Base-by-base conservation (phyloP, 2,888 invertebrate species). In the Hoplodrina blanda region DNA sequence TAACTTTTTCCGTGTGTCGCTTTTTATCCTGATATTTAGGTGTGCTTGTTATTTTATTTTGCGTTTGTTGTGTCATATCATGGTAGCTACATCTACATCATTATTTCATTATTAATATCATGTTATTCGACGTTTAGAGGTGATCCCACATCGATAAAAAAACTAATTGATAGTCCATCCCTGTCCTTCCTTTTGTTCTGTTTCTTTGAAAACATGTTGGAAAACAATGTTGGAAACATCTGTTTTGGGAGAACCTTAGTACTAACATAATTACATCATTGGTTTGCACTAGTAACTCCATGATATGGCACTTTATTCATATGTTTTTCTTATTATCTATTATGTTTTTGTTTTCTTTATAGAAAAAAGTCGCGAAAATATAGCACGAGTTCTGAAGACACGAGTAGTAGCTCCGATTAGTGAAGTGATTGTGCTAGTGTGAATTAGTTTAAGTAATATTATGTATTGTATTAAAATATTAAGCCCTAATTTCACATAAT, bases 281-380 rank as follows among this genome's bases (percentile, higher is more conserved):
- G 13, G 56, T 30, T 56, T 30, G 67, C 78, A 74, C 75, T 57
- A 30, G 63, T 69, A 67, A 71, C 73, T 67, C 78, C 82, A 85
- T 86, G 81, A 82, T 87, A 87, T 89, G 88, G 77, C 89, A 90
- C 85, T 79, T 76, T 73, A 68, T 74, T 76, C 54, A 61, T 79
- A 20, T 81, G 83, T 83, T 88, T n/a, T 86, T 85, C 80, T 78
- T 85, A 82, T 87, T 90, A 86, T 88, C 85, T 91, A 86, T 89
- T 88, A 88, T 90, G 84, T 80, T 90, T 89, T 90, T 87, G 91
- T 90, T 90, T 90, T 91, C 90, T 91, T 96, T 96, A 94, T 96
- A 96, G 96, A 95, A 94, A 93, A 94, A 95, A 94, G 87, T 91
- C 93, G 87, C 94, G 95, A 92, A 93, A 93, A 86, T 91, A 92